phyloP scores from a whole-genome alignment of 2,797 vertebrate species.

The Premnoplex brunnescens region DNA sequence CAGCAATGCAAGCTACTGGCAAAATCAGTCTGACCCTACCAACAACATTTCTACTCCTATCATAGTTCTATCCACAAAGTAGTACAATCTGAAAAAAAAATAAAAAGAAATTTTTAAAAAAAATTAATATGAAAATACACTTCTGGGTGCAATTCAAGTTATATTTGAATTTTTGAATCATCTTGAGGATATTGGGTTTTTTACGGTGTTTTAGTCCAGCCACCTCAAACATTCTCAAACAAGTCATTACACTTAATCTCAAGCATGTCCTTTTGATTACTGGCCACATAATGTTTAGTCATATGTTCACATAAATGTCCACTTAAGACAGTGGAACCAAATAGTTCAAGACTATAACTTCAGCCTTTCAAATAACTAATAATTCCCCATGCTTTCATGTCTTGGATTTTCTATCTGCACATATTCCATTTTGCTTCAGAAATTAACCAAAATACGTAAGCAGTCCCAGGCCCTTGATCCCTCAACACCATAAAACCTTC shows the following conservation, averaged over 20 bases:
- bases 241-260: background rate
- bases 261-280: background rate
- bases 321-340: background rate
- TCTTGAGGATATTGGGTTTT: background rate
- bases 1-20: background rate
- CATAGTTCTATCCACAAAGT: background rate
- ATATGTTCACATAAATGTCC: background rate
- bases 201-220: background rate
- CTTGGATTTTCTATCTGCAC: background rate
- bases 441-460: background rate
- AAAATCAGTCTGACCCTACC: background rate
- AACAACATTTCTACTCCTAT: background rate
- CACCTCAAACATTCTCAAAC: background rate
- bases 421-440: background rate
- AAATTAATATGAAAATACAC: background rate
- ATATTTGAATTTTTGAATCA: background rate
- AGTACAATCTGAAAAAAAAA: background rate
- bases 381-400: background rate
- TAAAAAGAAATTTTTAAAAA: background rate
- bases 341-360: background rate
- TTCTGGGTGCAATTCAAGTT: background rate
- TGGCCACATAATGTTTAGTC: background rate
- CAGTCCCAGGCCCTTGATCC: background rate
- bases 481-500: background rate
- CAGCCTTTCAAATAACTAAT: background rate